These are phyloP conservation scores for Oceanodroma leucorhoa DNA, from an alignment of 2,797 vertebrate species.

Conservation along the genomic window DNA sequence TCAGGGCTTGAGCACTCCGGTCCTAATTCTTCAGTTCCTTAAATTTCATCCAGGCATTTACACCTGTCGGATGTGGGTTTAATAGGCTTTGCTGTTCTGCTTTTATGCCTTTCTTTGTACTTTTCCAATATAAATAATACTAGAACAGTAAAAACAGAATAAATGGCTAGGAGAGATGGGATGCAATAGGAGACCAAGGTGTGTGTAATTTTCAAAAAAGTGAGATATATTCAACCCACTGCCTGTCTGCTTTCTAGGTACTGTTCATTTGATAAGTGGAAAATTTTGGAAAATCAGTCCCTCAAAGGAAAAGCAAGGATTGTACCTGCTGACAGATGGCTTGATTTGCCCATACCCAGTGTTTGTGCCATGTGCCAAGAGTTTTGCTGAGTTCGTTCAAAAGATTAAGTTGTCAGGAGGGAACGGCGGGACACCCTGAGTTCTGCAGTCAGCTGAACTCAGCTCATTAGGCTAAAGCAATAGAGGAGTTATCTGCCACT, in stretches of 20 bases:
- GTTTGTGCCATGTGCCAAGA: background rate
- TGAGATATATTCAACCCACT: background rate
- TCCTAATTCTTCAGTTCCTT: background rate
- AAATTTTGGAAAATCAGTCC: background rate
- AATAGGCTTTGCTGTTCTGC: background rate
- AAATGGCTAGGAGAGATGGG: background rate
- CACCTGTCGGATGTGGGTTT: background rate
- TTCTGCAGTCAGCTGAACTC: background rate
- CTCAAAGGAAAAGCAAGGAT: background rate
- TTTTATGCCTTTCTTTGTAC: background rate
- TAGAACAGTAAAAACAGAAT: background rate
- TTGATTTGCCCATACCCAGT: background rate
- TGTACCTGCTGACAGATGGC: background rate
- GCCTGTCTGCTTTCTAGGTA: background rate
- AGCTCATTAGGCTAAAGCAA: background rate
- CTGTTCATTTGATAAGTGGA: background rate
- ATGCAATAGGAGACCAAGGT: background rate
- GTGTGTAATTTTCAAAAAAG: background rate
- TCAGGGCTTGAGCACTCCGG: background rate
- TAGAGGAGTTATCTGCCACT: background rate
- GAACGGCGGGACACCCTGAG: rapidly evolving
- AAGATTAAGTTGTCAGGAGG: background rate
- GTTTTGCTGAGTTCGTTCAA: background rate
- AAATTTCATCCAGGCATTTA: background rate
- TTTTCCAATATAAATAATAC: background rate